Evolutionary conservation across 1,140 invertebrate species (phyloP).

Genomic region (Tetraneura akinire): DNA sequence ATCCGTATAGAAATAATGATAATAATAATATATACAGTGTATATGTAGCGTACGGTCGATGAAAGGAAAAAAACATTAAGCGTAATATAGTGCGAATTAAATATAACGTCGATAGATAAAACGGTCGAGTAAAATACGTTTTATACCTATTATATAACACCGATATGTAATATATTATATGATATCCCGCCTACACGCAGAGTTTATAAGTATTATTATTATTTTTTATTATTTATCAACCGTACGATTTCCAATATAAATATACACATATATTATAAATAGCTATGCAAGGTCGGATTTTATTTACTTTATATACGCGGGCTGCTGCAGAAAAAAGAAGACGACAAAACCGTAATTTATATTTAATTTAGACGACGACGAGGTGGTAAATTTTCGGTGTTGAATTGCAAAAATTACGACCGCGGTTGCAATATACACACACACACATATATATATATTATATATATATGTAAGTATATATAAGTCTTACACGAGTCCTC

Average conservation of each 20-base stretch:
- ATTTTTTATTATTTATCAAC: background rate
- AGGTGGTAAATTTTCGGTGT: slow-evolving; percentile 31
- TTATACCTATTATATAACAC: no score
- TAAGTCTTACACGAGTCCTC: background rate
- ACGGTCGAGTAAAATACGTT: no score
- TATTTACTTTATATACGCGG: no score
- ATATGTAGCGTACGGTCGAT: background rate
- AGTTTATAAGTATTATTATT: background rate
- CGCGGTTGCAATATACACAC: background rate
- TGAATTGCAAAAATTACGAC: slow-evolving; percentile 17
- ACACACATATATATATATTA: no score
- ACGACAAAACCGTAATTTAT: slow-evolving; percentile 7
- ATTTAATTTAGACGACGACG: slow-evolving; percentile 18
- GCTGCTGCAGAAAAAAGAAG: no score
- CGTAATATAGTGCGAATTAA: background rate
- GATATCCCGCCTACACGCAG: background rate
- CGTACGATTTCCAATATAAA: slow-evolving; percentile 3
- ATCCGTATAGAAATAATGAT: no score
- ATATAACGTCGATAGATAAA: background rate
- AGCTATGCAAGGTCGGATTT: no score
- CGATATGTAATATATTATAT: background rate
- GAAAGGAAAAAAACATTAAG: background rate
- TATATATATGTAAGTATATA: no score
- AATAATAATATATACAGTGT: background rate
- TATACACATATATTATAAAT: background rate